Evolutionary conservation across 1,140 invertebrate genomes (phyloP), one percentile per base, ranked within the genome.

Genomic region (Mycetomoellerius zeteki): DNA sequence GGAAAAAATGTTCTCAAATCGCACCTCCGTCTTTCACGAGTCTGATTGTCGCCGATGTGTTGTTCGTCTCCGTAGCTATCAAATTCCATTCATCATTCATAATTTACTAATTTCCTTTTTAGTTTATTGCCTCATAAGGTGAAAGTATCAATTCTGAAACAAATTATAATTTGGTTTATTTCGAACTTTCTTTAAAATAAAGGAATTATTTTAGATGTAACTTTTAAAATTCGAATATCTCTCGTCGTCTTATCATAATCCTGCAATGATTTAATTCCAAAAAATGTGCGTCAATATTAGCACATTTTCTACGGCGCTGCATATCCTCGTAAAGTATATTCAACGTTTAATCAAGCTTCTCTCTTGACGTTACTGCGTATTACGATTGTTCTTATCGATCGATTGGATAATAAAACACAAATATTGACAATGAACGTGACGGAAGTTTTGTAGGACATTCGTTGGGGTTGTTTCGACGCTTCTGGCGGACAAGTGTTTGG

Each of bases 221-320:
- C 8, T 10, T 19, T n/a, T 1, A 5, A 4, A 56, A 56, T 21
- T 43, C 3, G 47, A 21, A 21, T 14, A 3, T n/a, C 12, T 24
- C 54, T 37, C 5, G 30, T 56, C 54, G 37, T 10, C 10, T 43
- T 37, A 37, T 30, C 8, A 10, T 16, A 47, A 69, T 50, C 21
- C 6, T n/a, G 37, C 8, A 43, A 0, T 16, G 33, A 52, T 14
- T 10, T n/a, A 8, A 54, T 8, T 54, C 16, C 47, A 27, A 54
- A 73, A 73, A 73, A 73, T 50, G n/a, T 73, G 24, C 50, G 19
- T 73, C 27, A 73, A 73, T 73, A 56, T 73, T 73, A 54, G 16
- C 50, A 24, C 14, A n/a, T n/a, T 56, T 24, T 27, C 16, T 47
- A 10, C 2, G 7, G 12, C 10, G 14, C 10, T 47, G 62, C 43